Base-by-base conservation (phyloP, 2,888 invertebrate species). In the Cantharis flavilabris region DNA sequence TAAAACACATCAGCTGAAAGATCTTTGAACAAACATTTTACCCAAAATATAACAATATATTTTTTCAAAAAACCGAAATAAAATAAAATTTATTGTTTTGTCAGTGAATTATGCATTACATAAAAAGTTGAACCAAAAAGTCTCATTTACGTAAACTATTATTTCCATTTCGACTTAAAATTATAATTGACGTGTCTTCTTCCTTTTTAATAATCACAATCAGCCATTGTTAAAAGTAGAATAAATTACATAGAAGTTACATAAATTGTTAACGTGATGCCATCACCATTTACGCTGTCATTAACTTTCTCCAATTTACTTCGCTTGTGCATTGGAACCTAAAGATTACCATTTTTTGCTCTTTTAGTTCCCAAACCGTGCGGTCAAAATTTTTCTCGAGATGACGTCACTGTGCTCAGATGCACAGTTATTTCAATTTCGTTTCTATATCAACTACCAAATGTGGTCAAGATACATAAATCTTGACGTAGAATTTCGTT, bases 211-310 rank as follows among this genome's bases (percentile, higher is more conserved):
- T 49, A 49, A 49, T 49, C 49, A 49, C 49, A 49, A 49, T 49
- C 49, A 49, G 49, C 49, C n/a, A 49, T 49, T 49, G 49, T 49
- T 49, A 49, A 3, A 49, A 62, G 11, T 23, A 13, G 62, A 70
- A 70, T 62, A 70, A 62, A 14, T 62, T 62, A 62, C 70, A 62
- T 65, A 65, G 72, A 30, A 20, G 72, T 72, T 65, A 63, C 14
- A 26, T 71, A 23, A 71, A 62, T 71, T 18, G 62, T n/a, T 62
- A 28, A 63, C 14, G 72, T 72, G 28, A 72, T 26, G 72, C 16
- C 64, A 65, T 72, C 72, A 20, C 11, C 64, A 28, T 64, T 72
- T 72, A 18, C 18, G 64, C 18, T 67, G 65, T 67, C 65, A 67
- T 67, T 67, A 67, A 67, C 65, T 67, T 67, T 67, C 65, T 67